These are phyloP conservation scores for Bombus breviceps DNA, from an alignment of 1,140 invertebrate genomes.

Conservation along the genomic window DNA sequence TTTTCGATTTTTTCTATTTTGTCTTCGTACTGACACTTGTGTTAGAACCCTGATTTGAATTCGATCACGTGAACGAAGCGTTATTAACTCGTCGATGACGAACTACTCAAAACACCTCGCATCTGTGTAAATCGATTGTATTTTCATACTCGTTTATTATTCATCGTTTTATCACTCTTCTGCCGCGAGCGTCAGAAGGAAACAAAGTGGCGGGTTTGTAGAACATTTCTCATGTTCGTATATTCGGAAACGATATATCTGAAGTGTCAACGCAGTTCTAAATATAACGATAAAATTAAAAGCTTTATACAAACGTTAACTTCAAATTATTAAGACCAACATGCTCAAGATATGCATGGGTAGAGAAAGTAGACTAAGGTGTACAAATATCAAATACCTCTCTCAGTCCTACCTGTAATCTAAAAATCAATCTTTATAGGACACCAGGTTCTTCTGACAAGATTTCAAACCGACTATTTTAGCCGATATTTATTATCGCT, in stretches of 20 bases:
- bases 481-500: background rate
- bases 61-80: background rate
- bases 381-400: background rate
- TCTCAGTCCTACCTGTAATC: background rate
- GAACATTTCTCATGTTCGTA: background rate
- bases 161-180: background rate
- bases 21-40: too few relatives aligned
- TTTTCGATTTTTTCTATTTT: background rate
- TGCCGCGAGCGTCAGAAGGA: background rate
- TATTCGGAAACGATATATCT: background rate
- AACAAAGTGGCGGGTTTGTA: too few relatives aligned
- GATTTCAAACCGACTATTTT: background rate
- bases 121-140: constrained; percentile 2
- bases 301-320: background rate
- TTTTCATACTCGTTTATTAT: background rate
- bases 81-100: constrained; percentile 17
- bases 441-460: background rate
- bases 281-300: background rate
- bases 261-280: background rate
- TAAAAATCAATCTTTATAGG: background rate
- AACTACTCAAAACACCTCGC: background rate
- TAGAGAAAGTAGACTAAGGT: background rate
- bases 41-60: background rate
- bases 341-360: background rate
- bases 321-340: background rate